phyloP scores from a whole-genome alignment of 2,113 vertebrate species.

The Cavia aperea region DNA sequence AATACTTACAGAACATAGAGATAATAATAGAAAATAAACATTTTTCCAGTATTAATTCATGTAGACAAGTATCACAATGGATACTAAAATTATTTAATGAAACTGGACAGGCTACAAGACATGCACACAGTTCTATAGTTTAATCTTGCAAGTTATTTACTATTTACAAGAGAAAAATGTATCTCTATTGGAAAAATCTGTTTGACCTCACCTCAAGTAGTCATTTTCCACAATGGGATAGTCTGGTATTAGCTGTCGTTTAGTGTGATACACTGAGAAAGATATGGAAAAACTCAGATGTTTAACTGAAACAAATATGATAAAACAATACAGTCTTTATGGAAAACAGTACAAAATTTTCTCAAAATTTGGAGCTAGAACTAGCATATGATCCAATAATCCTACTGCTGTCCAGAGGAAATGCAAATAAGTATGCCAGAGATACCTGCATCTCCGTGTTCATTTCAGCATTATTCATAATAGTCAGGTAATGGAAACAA shows the following conservation, averaged over 20 bases:
- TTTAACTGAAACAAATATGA: background rate
- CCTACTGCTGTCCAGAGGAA: background rate
- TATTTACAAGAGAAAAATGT: background rate
- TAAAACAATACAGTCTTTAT: background rate
- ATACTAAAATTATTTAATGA: background rate
- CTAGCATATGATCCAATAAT: background rate
- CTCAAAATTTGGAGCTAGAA: background rate
- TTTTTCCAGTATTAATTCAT: background rate
- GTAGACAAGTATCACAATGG: background rate
- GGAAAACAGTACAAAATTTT: background rate
- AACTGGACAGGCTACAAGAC: background rate
- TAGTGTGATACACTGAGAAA: slow-evolving; percentile 4
- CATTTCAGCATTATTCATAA: background rate
- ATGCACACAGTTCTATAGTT: background rate
- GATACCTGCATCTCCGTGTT: background rate
- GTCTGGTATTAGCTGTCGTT: background rate
- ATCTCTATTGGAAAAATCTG: background rate
- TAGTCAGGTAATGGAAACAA: background rate
- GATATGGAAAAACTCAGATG: background rate
- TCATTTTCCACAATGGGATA: slow-evolving; percentile 11
- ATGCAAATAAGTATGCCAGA: background rate
- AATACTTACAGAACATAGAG: background rate
- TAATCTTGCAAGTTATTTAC: background rate
- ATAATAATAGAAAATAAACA: background rate
- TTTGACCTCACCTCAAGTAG: background rate